Base-by-base conservation (phyloP, 2,888 invertebrate species). In the Augochlorella aurata region DNA sequence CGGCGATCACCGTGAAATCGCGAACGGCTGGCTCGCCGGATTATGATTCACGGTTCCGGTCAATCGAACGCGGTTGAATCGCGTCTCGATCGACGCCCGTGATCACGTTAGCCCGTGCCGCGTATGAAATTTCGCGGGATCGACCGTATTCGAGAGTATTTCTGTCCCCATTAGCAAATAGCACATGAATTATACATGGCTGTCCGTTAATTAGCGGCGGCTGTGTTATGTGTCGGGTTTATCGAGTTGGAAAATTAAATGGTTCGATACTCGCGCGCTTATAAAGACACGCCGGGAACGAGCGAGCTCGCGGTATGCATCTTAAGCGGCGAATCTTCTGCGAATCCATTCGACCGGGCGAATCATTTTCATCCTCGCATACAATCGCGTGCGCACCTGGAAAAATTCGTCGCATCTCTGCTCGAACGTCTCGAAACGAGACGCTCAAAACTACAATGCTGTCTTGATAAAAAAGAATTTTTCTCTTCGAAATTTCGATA, bases 131-230 rank as follows among this genome's bases (percentile, higher is more conserved):
- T 83, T 74, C 71, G 77, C 47, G 49, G 82, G 44, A 38, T 67
- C n/a, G 61, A 58, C 12, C 47, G 54, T 63, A 63, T 58, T 71
- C 83, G 70, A 77, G 79, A 74, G 77, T 76, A 79, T 78, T 85
- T 77, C 84, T 84, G 84, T 85, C 75, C 85, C 82, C 79, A 77
- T 85, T 82, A 85, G 79, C 79, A 83, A 85, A 82, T 83, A 81
- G 81, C 76, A 87, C 82, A 87, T 83, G 86, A 79, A 83, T 85
- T 79, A 82, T 85, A 85, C 82, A 81, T 85, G 77, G 47, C 71
- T 58, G 71, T 65, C 74, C 69, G 77, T 84, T 85, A 84, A 85
- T 85, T 85, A 85, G 74, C 66, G 29, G 70, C 67, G 67, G 52
- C 21, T 83, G 79, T 75, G 73, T 76, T 83, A 71, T 79, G 75